Conservation (phyloP, 2,113 vertebrate genomes). For the Columbina picui region DNA sequence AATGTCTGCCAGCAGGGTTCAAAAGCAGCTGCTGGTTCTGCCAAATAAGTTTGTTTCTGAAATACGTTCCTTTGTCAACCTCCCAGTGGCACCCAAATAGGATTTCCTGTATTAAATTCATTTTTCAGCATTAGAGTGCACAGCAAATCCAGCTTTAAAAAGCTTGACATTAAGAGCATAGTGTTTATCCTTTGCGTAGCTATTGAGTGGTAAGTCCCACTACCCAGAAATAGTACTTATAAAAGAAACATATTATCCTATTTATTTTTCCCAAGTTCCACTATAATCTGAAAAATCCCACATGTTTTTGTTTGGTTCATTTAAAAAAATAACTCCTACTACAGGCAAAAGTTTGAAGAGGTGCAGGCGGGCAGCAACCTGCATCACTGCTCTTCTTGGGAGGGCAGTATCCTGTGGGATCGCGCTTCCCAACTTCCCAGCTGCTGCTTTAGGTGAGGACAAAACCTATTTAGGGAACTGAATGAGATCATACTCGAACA, state of each 20-base stretch:
- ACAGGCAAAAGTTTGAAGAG: not conserved
- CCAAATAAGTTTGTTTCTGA: not conserved
- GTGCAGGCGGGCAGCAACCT: not conserved
- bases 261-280: not conserved
- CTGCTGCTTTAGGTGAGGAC: not conserved
- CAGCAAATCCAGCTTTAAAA: not conserved
- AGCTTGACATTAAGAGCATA: not conserved
- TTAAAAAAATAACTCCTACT: not conserved
- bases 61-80: not conserved
- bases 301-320: not conserved
- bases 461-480: not conserved
- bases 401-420: not conserved
- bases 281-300: not conserved
- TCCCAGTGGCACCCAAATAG: not conserved
- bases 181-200: not conserved
- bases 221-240: not conserved
- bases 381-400: not conserved
- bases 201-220: not conserved
- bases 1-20: not conserved
- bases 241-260: not conserved
- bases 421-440: not conserved
- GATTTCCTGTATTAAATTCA: conserved; percentile 3
- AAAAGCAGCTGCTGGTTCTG: not conserved
- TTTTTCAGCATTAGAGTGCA: not conserved
- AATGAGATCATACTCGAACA: not conserved